Evolutionary conservation across 2,888 invertebrate species (phyloP), one percentile per base, ranked within the genome.

Genomic region (Alviniconcha strummeri): DNA sequence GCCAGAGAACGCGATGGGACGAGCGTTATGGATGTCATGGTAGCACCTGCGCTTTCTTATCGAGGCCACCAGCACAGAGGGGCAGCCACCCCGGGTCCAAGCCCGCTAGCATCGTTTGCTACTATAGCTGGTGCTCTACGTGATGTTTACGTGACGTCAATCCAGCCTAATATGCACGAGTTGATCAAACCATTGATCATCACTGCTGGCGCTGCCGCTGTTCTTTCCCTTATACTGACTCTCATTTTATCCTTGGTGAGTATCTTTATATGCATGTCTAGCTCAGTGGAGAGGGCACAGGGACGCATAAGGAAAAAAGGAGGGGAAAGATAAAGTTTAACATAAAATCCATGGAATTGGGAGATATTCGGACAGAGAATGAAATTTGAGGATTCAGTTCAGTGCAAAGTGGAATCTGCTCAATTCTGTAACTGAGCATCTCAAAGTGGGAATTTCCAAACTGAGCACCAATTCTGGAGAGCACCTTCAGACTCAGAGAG

Each of bases 81-180:
- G 7, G 13, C 19, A n/a, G 6, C 56, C 4, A 15, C 9, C 4
- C 54, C 64, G 11, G 54, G 69, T 55, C 54, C n/a, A 15, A 76
- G 75, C 11, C 64, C 67, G 5, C 55, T 82, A 7, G 7, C 82
- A 6, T 77, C 76, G 17, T 82, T 82, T 7, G 82, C 82, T 11
- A 82, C 77, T 15, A 82, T 82, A 7, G 36, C 77, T 3, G 82
- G 19, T n/a, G 82, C 82, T 11, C 11, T 82, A 9, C 64, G 82
- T 6, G 82, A 82, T 55, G 56, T 82, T 19, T 82, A 77, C 36
- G 71, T 82, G 56, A 77, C 77, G 19, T 77, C 77, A 1, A 77
- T 82, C 17, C 77, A 77, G 36, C 77, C 82, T 13, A 82, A 82
- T 54, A 54, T 77, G 67, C 82, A 77, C 69, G 82, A 82, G 36